These are phyloP conservation scores for Zaprionus inermis DNA, from an alignment of 1,140 invertebrate species.

Conservation along the genomic window DNA sequence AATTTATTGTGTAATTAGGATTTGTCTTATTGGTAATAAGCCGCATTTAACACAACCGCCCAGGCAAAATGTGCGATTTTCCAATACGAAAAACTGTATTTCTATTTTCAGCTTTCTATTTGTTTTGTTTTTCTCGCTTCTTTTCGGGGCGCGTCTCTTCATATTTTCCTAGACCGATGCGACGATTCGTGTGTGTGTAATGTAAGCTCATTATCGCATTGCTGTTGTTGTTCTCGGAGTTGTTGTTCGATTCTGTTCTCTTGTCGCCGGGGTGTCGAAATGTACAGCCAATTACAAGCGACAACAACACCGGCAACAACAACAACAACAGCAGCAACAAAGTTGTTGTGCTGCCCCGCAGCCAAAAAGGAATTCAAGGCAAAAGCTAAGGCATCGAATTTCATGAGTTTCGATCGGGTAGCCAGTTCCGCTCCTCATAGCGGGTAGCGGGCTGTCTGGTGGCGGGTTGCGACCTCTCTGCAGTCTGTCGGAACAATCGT, in stretches of 20 bases:
- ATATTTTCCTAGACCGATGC: constrained; percentile 40
- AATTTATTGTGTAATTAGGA: constrained; percentile 84
- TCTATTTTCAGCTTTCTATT: constrained; percentile 27
- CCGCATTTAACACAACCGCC: constrained; percentile 65
- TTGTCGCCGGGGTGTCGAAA: constrained; percentile 80
- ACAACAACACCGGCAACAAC: constrained; percentile 55
- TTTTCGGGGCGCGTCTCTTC: constrained; percentile 45
- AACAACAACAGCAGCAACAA: constrained; percentile 49
- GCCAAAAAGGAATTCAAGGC: constrained; percentile 74
- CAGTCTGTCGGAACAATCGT: constrained; percentile 60
- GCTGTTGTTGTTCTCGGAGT: constrained; percentile 36
- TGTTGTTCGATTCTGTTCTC: constrained; percentile 36
- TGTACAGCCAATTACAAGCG: constrained; percentile 80
- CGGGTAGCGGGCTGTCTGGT: not conserved
- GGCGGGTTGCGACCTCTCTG: constrained; percentile 67
- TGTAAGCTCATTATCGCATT: constrained; percentile 76
- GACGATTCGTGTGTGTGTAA: constrained; percentile 42
- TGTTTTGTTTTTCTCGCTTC: constrained; percentile 21
- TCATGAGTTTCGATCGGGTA: constrained; percentile 60
- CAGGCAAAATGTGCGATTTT: constrained; percentile 41
- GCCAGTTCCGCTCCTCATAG: constrained; percentile 1
- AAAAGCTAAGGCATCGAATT: constrained; percentile 70
- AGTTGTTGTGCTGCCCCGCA: constrained; percentile 48
- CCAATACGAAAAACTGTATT: constrained; percentile 14
- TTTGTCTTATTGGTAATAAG: constrained; percentile 83